Evolutionary conservation across 92 coral and sea anemone species (phyloP).

Genomic region (Epizoanthus fatuus): DNA sequence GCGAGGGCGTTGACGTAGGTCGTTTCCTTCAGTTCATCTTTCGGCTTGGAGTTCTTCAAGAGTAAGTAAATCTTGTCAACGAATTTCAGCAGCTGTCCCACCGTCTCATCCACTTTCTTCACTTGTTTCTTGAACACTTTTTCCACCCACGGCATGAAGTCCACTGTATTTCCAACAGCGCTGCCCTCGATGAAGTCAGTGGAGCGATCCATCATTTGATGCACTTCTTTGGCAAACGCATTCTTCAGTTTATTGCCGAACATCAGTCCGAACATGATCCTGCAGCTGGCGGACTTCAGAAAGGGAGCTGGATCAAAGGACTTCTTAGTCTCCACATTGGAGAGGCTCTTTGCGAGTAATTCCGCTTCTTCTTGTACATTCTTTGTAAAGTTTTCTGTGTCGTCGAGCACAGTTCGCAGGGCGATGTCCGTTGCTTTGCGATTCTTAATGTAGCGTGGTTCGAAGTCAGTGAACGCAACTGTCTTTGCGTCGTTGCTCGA

Average conservation of each 20-base stretch:
- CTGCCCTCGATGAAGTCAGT: conserved; percentile 91
- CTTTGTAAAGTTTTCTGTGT: conserved; percentile 75
- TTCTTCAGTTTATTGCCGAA: conserved; percentile 87
- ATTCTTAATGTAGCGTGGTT: conserved; percentile 83
- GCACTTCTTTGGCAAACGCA: conserved; percentile 76
- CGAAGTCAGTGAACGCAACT: conserved; percentile 92
- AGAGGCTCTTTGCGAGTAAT: conserved; percentile 75
- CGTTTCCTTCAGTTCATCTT: conserved; percentile 18
- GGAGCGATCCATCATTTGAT: conserved; percentile 84
- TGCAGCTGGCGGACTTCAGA: conserved; percentile 69
- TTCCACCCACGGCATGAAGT: conserved; percentile 97
- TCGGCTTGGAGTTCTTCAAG: conserved; percentile 39
- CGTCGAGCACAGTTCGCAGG: conserved; percentile 77
- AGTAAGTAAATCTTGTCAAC: conserved; percentile 77
- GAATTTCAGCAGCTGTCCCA: conserved; percentile 74
- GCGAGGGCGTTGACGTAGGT: conserved; percentile 73
- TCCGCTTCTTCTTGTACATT: conserved; percentile 74
- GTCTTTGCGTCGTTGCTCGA: conserved; percentile 90
- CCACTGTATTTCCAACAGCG: conserved; percentile 90
- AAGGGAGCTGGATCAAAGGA: conserved; percentile 85
- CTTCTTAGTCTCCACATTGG: conserved; percentile 62
- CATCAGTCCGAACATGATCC: conserved; percentile 77
- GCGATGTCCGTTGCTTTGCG: conserved; percentile 92
- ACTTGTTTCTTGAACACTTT: conserved; percentile 80
- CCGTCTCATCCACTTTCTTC: conserved; percentile 79